phyloP scores from a whole-genome alignment of 2,888 invertebrate species.

The Tipula vernalis region DNA sequence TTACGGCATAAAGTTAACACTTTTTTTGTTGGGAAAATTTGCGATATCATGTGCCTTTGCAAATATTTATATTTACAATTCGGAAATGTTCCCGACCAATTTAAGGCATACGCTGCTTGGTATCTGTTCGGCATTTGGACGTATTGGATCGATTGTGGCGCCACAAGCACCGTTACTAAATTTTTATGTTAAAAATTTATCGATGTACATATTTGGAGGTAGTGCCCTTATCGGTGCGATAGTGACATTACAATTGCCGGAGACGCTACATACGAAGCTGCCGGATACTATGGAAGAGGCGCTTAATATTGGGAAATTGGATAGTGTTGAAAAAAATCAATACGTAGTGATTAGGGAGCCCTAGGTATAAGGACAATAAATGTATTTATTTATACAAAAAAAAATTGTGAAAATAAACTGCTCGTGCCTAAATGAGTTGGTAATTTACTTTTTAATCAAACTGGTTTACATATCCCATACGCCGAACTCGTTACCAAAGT shows the following conservation, averaged over 20 bases:
- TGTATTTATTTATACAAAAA: not conserved
- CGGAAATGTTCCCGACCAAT: constrained; percentile 50
- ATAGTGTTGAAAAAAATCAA: no score
- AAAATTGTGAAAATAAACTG: no score
- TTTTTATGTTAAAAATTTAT: constrained; percentile 34
- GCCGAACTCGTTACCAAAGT: no score
- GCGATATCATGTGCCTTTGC: constrained; percentile 46
- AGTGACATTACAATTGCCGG: constrained; percentile 43
- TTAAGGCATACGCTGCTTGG: constrained; percentile 46
- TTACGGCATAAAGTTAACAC: constrained; percentile 27
- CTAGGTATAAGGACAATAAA: not conserved
- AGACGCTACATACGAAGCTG: constrained; percentile 41
- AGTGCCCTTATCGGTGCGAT: constrained; percentile 40
- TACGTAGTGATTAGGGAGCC: no score
- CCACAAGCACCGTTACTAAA: constrained; percentile 52
- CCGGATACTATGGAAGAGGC: constrained; percentile 46
- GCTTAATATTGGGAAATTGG: constrained; percentile 33
- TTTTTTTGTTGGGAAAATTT: constrained; percentile 46
- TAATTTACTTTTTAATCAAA: no score
- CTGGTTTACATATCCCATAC: no score
- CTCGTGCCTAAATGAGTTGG: no score
- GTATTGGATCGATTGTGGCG: constrained; percentile 47
- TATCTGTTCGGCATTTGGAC: constrained; percentile 47
- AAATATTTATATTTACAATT: constrained; percentile 45
- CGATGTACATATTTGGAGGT: constrained; percentile 20